Evolutionary conservation across 2,113 vertebrate genomes (phyloP), one percentile per base, ranked within the genome.

Genomic region (Hippocampus mohnikei): DNA sequence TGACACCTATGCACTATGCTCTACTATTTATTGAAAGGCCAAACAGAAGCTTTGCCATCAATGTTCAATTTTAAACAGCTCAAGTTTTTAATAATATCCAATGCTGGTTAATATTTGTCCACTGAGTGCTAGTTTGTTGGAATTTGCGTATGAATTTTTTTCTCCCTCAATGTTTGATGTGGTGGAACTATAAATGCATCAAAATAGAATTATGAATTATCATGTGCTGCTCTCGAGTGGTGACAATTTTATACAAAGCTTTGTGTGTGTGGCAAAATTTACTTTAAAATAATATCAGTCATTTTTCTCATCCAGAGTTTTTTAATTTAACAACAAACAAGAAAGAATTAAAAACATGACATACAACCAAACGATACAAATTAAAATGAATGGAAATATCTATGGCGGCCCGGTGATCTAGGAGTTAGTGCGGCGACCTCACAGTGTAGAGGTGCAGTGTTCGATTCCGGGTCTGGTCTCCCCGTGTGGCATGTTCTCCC

Each of bases 281-380:
- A 55, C 8, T 52, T 16, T 65, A 70, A 5, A 85, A 71, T 83
- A 82, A 80, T 76, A 73, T 40, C 29, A 61, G 21, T 33, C 29
- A 33, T 41, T 21, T 21, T 41, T 37, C 29, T 21, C 40, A 67
- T 67, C 29, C 37, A 29, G 15, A 33, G 1, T 55, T 2, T 37
- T 18, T 23, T 6, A 20, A 20, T 16, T 20, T 52, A 20, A 16
- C 18, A 21, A 52, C 15, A 52, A 52, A 33, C 27, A 27, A 50
- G 12, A 12, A 44, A 2, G 18, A 52, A 15, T 44, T 2, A 44
- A 13, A 13, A 44, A 44, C 12, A 44, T 44, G 2, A 13, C 8
- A 13, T 44, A 44, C 12, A 44, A 44, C 33, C 5, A 37, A 37
- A 37, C 33, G 33, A 15, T 44, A 44, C 42, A 44, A 44, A 44